Percentiles rank a stretch among this genome's conserved stretches.
These are phyloP conservation scores for Ophthalmolycus amberensis DNA, from an alignment of 2,113 vertebrate species.

Conservation along the genomic window DNA sequence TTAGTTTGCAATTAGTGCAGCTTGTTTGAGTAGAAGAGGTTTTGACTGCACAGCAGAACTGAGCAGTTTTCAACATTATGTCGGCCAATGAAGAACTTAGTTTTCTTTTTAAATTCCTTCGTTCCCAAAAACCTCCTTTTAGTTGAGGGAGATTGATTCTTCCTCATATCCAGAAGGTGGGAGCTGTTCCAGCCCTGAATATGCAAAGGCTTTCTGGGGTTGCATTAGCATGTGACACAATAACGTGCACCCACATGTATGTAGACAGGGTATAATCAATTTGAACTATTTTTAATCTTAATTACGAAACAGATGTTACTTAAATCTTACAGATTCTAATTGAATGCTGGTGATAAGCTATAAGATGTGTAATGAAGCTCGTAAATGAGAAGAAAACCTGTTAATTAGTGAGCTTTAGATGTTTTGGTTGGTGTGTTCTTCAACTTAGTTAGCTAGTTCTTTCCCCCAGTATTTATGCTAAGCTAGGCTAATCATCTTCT, in stretches of 20 bases:
- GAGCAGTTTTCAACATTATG: conserved; percentile 4
- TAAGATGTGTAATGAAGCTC: background rate
- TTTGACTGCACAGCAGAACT: conserved; percentile 23
- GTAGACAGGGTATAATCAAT: background rate
- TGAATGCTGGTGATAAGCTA: background rate
- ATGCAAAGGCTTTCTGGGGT: background rate
- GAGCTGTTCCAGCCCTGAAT: background rate
- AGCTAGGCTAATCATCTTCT: background rate
- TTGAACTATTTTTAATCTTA: background rate
- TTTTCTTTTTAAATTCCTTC: background rate
- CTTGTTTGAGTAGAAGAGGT: conserved; percentile 15
- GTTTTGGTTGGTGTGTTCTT: background rate
- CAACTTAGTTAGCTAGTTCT: background rate
- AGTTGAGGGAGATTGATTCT: background rate
- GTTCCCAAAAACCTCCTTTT: background rate
- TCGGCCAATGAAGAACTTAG: background rate
- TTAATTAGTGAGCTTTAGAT: background rate
- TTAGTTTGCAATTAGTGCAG: conserved; percentile 44
- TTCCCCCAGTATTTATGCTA: background rate
- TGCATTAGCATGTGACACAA: background rate
- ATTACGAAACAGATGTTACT: background rate
- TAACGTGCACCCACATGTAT: background rate
- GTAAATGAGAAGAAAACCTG: background rate
- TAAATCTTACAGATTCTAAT: background rate
- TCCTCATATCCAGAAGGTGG: background rate